Base-by-base conservation (phyloP, 2,888 invertebrate genomes). In the Phengaris arion region DNA sequence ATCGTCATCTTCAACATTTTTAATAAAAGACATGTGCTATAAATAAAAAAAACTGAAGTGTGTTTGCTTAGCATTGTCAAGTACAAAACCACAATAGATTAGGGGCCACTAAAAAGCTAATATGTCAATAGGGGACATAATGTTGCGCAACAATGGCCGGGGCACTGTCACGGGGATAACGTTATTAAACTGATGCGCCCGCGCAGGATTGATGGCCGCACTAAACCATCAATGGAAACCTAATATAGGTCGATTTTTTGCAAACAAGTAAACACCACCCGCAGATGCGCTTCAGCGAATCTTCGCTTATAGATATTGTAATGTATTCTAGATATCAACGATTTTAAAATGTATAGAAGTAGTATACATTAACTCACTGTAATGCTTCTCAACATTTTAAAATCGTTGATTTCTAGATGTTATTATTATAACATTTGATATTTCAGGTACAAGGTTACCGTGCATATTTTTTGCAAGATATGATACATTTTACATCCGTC, bases 161-260 rank as follows among this genome's bases (percentile, higher is more conserved):
- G 76, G 83, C 84, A 86, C 83, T 86, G 87, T 88, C 89, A 89
- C 84, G 89, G 89, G 89, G 89, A 83, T 91, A 90, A 92, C 85
- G 84, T 85, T 88, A 90, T 92, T 91, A 91, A 86, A 86, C 83
- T 85, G 35, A 35, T 35, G 81, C 83, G 82, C 85, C 89, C 88
- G 85, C 89, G 85, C 85, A 90, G 84, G 91, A 92, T 90, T 85
- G 92, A 92, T 93, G 85, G 87, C 83, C 76, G 79, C 76, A 78
- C 76, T 76, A 76, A 74, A 64, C 48, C 48, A 8, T 48, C 73
- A 70, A 76, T 75, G 75, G 75, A 77, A 76, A 76, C 75, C 74
- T 78, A 79, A 79, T 77, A 77, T 77, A 78, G 76, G 75, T 45
- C 68, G 69, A 22, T 73, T 77, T 79, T 79, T 77, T 77, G 78